These are phyloP conservation scores for Drosophila borealis DNA, from an alignment of 2,888 invertebrate genomes.

Conservation along the genomic window DNA sequence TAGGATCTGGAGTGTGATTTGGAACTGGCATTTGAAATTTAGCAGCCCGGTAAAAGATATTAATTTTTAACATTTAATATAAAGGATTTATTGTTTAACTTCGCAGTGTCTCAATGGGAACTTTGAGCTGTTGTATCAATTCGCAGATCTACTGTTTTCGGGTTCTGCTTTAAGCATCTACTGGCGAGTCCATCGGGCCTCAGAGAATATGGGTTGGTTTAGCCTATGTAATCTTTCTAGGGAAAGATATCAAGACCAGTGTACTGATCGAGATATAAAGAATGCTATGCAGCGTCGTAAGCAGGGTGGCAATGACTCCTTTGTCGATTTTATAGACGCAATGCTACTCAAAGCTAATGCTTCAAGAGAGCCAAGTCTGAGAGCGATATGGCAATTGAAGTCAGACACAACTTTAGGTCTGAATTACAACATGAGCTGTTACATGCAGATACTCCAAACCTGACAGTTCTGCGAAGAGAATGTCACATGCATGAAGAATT, in stretches of 20 bases:
- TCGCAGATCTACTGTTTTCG: too few species aligned
- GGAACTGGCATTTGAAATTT: too few species aligned
- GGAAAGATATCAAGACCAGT: conserved; percentile 17
- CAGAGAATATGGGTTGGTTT: background rate
- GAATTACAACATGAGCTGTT: conserved; percentile 8
- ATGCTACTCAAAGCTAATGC: background rate
- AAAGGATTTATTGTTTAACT: too few species aligned
- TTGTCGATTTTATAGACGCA: conserved; percentile 1
- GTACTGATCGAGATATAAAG: conserved; percentile 11
- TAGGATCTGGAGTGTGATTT: too few species aligned
- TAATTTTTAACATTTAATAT: too few species aligned
- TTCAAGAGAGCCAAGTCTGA: background rate
- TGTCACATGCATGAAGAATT: too few species aligned
- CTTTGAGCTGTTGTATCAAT: too few species aligned
- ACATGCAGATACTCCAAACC: background rate
- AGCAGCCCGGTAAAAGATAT: too few species aligned
- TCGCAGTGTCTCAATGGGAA: too few species aligned
- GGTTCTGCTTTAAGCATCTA: too few species aligned
- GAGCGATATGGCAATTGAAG: background rate
- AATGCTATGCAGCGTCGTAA: background rate
- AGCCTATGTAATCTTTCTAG: background rate
- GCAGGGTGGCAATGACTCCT: conserved; percentile 1
- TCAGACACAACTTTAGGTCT: conserved; percentile 1
- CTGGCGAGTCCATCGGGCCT: too few species aligned
- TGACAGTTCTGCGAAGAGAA: too few species aligned